Evolutionary conservation across 2,797 vertebrate genomes (phyloP).

Genomic region (Catamblyrhynchus diadema): DNA sequence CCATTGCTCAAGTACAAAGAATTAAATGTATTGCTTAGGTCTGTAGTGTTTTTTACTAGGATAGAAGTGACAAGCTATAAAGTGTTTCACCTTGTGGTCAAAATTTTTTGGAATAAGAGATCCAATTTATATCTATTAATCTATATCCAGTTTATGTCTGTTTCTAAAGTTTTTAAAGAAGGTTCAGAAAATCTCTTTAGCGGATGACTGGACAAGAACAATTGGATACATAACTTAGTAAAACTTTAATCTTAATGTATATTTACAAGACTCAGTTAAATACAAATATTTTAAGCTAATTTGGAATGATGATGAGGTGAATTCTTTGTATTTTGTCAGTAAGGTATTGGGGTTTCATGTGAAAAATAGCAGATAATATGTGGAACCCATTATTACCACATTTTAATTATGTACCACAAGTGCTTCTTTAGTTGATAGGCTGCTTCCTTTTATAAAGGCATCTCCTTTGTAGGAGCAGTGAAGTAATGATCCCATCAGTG

Average conservation of each 20-base stretch:
- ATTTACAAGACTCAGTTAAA: neutral
- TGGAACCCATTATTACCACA: neutral
- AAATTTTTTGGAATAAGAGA: neutral
- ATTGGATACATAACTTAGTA: neutral
- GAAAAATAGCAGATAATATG: neutral
- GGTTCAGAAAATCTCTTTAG: neutral
- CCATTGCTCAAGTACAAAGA: neutral
- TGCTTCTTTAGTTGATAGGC: neutral
- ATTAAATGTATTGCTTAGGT: neutral
- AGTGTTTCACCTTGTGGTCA: neutral
- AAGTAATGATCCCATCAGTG: neutral
- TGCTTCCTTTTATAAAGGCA: neutral
- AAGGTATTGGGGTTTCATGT: neutral
- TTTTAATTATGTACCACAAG: neutral
- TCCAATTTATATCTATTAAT: neutral
- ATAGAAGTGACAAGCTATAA: neutral
- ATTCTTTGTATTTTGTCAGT: neutral
- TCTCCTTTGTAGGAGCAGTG: neutral
- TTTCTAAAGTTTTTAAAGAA: neutral
- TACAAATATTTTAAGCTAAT: neutral
- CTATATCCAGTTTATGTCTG: neutral
- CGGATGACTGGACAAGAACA: neutral
- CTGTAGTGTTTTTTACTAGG: neutral
- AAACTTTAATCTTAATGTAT: neutral
- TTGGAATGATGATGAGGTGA: neutral